A percentile compares a stretch with the other conserved stretches of the same genome.
These are phyloP conservation scores for Tromatobia lineatoria DNA, from an alignment of 2,888 invertebrate species.

Conservation along the genomic window DNA sequence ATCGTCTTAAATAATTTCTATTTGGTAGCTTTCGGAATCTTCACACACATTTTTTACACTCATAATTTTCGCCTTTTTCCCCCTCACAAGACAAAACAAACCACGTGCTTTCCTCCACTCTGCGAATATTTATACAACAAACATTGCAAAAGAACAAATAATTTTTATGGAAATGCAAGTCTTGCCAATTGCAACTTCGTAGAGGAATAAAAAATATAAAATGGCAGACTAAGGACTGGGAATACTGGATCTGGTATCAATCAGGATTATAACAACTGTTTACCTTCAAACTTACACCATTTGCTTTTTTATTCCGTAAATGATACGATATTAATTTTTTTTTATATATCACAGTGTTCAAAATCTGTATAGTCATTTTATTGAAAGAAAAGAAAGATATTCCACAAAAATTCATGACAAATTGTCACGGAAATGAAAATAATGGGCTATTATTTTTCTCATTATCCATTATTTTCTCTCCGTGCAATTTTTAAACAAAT, in stretches of 20 bases:
- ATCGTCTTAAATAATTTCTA: slow-evolving; percentile 4
- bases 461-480: too few species aligned
- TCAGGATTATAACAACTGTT: too few species aligned
- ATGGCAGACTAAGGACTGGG: slow-evolving; percentile 58
- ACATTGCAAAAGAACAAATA: slow-evolving; percentile 3
- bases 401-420: too few species aligned
- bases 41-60: slow-evolving; percentile 2
- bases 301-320: too few species aligned
- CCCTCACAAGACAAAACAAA: slow-evolving; percentile 11
- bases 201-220: slow-evolving; percentile 46
- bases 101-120: slow-evolving; percentile 1
- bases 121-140: slow-evolving; percentile 31
- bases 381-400: too few species aligned
- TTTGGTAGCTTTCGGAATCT: slow-evolving; percentile 30
- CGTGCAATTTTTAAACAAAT: too few species aligned
- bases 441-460: too few species aligned
- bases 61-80: neutral
- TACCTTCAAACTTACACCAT: too few species aligned
- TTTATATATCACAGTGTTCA: too few species aligned
- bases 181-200: neutral
- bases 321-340: too few species aligned
- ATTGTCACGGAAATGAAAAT: too few species aligned
- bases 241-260: slow-evolving; percentile 55
- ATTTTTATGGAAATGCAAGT: slow-evolving; percentile 7
- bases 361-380: too few species aligned